These are phyloP conservation scores for Ganaspis brasiliensis DNA, from an alignment of 2,888 invertebrate genomes.

Conservation along the genomic window DNA sequence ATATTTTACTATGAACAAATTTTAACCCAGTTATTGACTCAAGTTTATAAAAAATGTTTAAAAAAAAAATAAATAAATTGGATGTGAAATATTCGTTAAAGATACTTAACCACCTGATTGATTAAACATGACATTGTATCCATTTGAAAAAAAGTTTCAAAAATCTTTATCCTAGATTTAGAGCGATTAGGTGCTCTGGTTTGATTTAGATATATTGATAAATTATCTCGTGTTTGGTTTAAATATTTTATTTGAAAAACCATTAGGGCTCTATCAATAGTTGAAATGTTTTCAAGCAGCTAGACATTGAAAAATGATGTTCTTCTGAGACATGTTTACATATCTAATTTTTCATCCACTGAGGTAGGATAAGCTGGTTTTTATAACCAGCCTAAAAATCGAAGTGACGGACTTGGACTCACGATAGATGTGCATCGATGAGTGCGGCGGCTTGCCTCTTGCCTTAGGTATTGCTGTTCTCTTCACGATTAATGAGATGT, in stretches of 20 bases:
- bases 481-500: conserved; percentile 79
- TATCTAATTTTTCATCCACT: conserved; percentile 15
- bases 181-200: background rate
- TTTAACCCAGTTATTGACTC: background rate
- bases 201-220: conserved; percentile 14
- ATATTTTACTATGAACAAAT: no score
- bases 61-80: no score
- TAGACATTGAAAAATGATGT: conserved; percentile 7
- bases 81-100: no score
- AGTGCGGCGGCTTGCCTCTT: conserved; percentile 70
- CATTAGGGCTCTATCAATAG: background rate
- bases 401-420: conserved; percentile 72
- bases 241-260: background rate
- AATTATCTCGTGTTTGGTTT: background rate
- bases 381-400: conserved; percentile 70
- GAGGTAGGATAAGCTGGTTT: conserved; percentile 1
- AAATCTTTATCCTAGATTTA: background rate
- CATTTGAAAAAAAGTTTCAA: background rate
- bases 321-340: conserved; percentile 8
- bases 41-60: background rate
- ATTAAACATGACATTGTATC: background rate
- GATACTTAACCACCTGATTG: no score
- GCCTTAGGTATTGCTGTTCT: conserved; percentile 57
- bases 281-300: background rate
- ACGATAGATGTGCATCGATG: conserved; percentile 77